Base-by-base conservation (phyloP, 2,797 vertebrate species). In the Xenentodon cancila region DNA sequence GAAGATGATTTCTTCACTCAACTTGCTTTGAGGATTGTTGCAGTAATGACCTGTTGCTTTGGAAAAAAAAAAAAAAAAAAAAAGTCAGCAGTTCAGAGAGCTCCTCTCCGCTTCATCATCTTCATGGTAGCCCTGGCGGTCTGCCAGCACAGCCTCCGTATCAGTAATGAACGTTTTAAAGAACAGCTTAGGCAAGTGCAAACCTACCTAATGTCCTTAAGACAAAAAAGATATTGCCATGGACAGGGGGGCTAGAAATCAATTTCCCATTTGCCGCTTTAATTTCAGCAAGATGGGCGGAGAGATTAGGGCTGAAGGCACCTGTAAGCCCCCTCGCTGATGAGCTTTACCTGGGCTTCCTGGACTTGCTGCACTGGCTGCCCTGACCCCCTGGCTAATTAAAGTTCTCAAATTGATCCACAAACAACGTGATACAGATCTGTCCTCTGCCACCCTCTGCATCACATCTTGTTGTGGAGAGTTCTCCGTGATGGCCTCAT, bases 201-300 rank as follows among this genome's bases (percentile, higher is more conserved):
- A 92, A 90, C 85, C 89, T 81, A 78, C 88, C 91, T 94, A 92
- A 93, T 93, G 93, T 93, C 91, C 92, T 93, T 92, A 93, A 94
- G 91, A 94, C 94, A 94, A 94, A 94, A 92, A 90, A 94, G 94
- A 93, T 94, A 94, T 93, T 94, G 93, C 91, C 84, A 85, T 73
- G 79, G 94, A 93, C 90, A 89, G 84, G 80, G 86, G 84, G 88
- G 87, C 85, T 88, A 92, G 92, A 94, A 94, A 94, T 94, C 94
- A 93, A 94, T 94, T 94, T 94, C 92, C 94, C 93, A 94, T 94
- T 94, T 94, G 90, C 92, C 64, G 90, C 91, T 94, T 94, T 94
- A 94, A 94, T 94, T 94, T 93, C 91, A 84, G 83, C 27, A 78
- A 90, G 93, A 94, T 94, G 90, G 92, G 91, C 53, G 71, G 84